phyloP scores from a whole-genome alignment of 2,113 vertebrate species.

The Rallus limicola region DNA sequence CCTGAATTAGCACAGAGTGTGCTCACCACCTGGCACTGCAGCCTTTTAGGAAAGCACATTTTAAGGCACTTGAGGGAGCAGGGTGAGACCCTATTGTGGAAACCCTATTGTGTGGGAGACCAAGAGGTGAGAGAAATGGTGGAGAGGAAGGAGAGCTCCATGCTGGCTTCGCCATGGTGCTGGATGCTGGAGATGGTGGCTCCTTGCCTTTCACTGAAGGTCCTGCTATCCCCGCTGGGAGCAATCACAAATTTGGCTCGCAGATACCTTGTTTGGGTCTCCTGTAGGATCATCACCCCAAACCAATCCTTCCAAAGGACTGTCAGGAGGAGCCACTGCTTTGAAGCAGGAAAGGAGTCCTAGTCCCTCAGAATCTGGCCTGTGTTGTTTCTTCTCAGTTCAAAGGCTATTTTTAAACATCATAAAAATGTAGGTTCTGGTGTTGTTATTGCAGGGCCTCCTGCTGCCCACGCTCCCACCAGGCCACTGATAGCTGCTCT shows the following conservation, averaged over 20 bases:
- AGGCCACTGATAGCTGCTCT: background rate
- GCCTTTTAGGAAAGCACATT: background rate
- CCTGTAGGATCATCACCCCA: rapidly evolving
- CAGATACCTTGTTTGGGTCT: background rate
- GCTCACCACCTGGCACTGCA: background rate
- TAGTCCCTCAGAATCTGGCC: background rate
- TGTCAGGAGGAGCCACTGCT: background rate
- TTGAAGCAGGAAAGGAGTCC: background rate
- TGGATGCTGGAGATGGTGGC: background rate
- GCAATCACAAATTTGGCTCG: background rate
- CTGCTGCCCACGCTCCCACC: background rate
- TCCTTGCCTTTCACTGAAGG: background rate
- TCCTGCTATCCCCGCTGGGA: background rate
- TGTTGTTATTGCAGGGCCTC: background rate
- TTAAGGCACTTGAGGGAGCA: background rate
- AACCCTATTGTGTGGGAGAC: background rate
- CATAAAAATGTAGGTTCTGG: background rate
- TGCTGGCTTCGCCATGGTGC: rapidly evolving
- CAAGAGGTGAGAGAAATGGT: background rate
- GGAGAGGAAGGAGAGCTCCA: background rate
- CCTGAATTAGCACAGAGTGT: background rate
- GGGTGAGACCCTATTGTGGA: background rate
- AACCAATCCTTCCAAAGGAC: background rate
- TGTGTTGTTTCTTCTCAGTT: background rate
- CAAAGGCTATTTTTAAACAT: background rate